A percentile compares a stretch with the other conserved stretches of the same genome.
phyloP scores from a whole-genome alignment of 2,797 vertebrate genomes.

The Poecile montanus region DNA sequence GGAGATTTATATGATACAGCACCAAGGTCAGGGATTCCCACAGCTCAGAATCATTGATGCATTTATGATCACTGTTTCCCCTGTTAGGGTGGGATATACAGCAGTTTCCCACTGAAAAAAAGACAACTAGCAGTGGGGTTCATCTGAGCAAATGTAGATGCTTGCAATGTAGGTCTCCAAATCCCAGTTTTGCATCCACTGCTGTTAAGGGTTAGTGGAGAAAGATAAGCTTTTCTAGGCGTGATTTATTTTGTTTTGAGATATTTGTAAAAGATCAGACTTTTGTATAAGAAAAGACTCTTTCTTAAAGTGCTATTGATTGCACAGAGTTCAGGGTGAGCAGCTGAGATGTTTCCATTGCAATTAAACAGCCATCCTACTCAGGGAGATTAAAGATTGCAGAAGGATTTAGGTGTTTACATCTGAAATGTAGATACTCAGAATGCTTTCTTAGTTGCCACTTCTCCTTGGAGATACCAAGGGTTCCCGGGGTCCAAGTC shows the following conservation, averaged over 20 bases:
- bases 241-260: background rate
- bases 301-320: background rate
- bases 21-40: background rate
- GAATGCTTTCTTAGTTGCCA: background rate
- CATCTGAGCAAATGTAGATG: background rate
- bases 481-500: background rate
- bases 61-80: background rate
- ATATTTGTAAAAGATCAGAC: background rate
- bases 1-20: background rate
- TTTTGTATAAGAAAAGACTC: background rate
- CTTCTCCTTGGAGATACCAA: conserved; percentile 29
- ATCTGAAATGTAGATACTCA: background rate
- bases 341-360: background rate
- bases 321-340: background rate
- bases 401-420: conserved; percentile 11
- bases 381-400: background rate
- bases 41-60: background rate
- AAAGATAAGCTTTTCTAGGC: background rate
- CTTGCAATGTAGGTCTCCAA: background rate
- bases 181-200: background rate
- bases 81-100: background rate
- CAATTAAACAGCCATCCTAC: background rate
- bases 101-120: background rate
- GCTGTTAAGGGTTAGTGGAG: background rate
- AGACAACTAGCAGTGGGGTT: background rate